Base-by-base conservation (phyloP, 2,888 invertebrate species). In the Eupeodes latifasciatus region DNA sequence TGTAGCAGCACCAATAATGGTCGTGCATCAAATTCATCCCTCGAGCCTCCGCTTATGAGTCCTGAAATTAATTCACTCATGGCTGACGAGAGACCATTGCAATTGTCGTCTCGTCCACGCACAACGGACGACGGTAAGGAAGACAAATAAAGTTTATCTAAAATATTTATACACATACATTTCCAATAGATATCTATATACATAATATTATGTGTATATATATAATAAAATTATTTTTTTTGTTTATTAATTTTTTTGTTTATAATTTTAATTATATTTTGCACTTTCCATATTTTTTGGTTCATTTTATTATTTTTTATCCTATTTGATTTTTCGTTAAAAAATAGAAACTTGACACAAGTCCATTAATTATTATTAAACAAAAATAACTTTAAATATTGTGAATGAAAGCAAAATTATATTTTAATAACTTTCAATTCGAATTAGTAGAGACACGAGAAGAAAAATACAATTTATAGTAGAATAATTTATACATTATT, bases 11-110 rank as follows among this genome's bases (percentile, higher is more conserved):
- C 91, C 92, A 75, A 91, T 92, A 75, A 92, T 92, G 71, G 91
- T 92, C 19, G 92, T 92, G 61, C 78, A 14, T 89, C 88, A 5
- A 87, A 91, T 19, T 53, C 92, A 82, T 90, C 91, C 4, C 90
- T 92, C 78, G 93, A 94, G 82, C 94, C 95, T 77, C 93, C 95
- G 79, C 94, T 95, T 67, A 94, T 95, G 91, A 95, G 95, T 90
- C 95, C 95, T 81, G 96, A 96, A 92, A 95, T 96, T 66, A 96
- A 96, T 94, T 96, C 96, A 61, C 93, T 95, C 90, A 95, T 95
- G 91, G 93, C 94, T 77, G 94, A 94, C 90, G 95, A 95, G 92
- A 94, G 94, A 92, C 90, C 92, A 5, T 75, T 92, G 90, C 93
- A 92, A 81, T 75, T 92, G 78, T 90, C 92, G 16, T 72, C 72